Percentiles rank a stretch among this genome's conserved stretches.
Evolutionary conservation across 2,113 vertebrate species (phyloP).

Genomic region (Macaca nemestrina): DNA sequence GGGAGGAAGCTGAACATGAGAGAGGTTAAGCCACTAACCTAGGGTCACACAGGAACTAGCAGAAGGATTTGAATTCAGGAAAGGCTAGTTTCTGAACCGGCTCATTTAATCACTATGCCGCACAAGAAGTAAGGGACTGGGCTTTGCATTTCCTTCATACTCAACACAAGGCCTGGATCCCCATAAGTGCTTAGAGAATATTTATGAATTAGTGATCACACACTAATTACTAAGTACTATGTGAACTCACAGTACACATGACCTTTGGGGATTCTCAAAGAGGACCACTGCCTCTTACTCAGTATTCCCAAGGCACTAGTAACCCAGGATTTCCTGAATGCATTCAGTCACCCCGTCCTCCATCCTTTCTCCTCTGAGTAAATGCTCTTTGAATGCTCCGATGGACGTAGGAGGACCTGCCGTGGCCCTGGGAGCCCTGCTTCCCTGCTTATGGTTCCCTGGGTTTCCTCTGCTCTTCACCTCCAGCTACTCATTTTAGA

Average conservation of each 20-base stretch:
- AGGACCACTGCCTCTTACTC: not conserved
- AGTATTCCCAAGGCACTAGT: not conserved
- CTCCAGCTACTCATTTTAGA: not conserved
- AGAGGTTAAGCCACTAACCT: not conserved
- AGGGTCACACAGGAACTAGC: not conserved
- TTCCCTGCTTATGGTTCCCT: not conserved
- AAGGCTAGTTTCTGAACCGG: not conserved
- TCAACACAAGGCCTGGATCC: not conserved
- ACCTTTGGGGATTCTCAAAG: not conserved
- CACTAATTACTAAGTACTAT: too few species aligned
- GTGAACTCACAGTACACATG: not conserved
- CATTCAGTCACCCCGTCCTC: not conserved
- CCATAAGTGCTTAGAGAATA: not conserved
- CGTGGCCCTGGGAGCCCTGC: rapidly evolving
- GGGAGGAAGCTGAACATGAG: not conserved
- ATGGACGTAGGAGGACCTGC: not conserved
- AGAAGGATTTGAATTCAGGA: not conserved
- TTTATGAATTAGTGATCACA: not conserved
- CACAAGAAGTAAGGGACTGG: not conserved
- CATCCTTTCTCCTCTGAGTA: not conserved
- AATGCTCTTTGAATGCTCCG: not conserved
- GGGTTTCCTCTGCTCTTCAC: too few species aligned
- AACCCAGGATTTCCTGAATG: not conserved
- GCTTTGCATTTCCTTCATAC: not conserved
- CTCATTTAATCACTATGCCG: not conserved